Conservation (phyloP, 2,888 invertebrate species). For the Marronus borbonicus region DNA sequence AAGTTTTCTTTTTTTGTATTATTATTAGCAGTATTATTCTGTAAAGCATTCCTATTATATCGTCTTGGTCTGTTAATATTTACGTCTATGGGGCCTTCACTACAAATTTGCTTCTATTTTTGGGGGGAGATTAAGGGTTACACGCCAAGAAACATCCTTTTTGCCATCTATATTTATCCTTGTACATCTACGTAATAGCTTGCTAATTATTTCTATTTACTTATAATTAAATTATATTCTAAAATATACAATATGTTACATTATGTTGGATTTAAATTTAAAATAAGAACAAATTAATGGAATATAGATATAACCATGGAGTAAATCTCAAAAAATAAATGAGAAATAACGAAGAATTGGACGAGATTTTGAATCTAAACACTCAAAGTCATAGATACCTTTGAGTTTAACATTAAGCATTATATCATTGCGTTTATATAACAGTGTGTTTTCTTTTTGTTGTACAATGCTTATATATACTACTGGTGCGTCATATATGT, state of each 20-base stretch:
- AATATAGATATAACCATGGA: neutral
- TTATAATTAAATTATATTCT: slow-evolving; percentile 36
- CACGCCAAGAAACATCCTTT: neutral
- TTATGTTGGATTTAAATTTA: slow-evolving; percentile 5
- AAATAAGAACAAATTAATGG: neutral
- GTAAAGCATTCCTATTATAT: slow-evolving; percentile 48
- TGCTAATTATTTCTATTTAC: slow-evolving; percentile 44
- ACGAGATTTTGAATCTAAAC: slow-evolving; percentile 54
- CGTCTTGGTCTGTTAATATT: slow-evolving; percentile 42
- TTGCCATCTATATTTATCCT: slow-evolving; percentile 17
- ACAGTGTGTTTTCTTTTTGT: slow-evolving; percentile 61
- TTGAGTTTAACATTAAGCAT: slow-evolving; percentile 62
- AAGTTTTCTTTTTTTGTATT: neutral
- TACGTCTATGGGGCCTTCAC: slow-evolving; percentile 17
- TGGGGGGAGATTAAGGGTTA: no score
- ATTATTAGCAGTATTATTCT: slow-evolving; percentile 7
- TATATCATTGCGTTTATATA: slow-evolving; percentile 64
- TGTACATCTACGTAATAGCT: slow-evolving; percentile 4
- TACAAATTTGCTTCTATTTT: slow-evolving; percentile 10
- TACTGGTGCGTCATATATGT: slow-evolving; percentile 61
- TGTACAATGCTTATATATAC: slow-evolving; percentile 37
- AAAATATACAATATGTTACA: slow-evolving; percentile 51
- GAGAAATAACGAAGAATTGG: slow-evolving; percentile 32
- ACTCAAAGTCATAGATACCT: slow-evolving; percentile 55
- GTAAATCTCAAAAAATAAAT: slow-evolving; percentile 12